A percentile compares a stretch with the other conserved stretches of the same genome.
These are phyloP conservation scores for Andricus grossulariae DNA, from an alignment of 1,140 invertebrate species.

Conservation along the genomic window DNA sequence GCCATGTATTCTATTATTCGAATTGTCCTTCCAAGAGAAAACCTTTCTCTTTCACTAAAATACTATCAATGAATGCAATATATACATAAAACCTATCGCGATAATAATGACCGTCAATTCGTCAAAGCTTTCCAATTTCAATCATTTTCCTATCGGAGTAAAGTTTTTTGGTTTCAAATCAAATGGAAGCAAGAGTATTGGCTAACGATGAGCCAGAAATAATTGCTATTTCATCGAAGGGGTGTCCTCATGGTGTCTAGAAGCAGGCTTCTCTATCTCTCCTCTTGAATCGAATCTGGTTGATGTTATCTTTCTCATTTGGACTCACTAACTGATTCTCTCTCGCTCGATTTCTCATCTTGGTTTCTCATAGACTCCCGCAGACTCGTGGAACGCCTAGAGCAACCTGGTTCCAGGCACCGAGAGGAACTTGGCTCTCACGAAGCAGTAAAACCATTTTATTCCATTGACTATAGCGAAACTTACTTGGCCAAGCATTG, in stretches of 20 bases:
- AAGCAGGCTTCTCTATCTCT: constrained; percentile 36
- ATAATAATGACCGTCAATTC: too few species aligned
- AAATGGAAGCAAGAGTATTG: background rate
- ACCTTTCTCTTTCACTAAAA: background rate
- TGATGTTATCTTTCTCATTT: constrained; percentile 42
- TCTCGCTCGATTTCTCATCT: constrained; percentile 48
- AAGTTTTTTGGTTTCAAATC: background rate
- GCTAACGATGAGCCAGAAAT: constrained; percentile 4
- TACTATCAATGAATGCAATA: background rate
- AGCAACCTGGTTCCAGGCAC: constrained; percentile 57
- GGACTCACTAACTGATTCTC: constrained; percentile 44
- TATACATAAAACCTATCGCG: too few species aligned
- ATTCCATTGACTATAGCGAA: constrained; percentile 67
- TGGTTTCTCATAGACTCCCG: background rate
- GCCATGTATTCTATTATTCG: too few species aligned
- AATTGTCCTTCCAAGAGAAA: background rate
- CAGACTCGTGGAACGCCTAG: constrained; percentile 52
- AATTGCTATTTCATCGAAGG: constrained; percentile 58
- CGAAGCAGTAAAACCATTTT: constrained; percentile 60
- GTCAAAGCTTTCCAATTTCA: too few species aligned
- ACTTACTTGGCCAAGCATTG: constrained; percentile 63
- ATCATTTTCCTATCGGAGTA: background rate
- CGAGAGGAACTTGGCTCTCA: constrained; percentile 55
- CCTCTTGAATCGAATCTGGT: background rate
- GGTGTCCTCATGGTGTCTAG: background rate